A percentile compares a stretch with the other conserved stretches of the same genome.
Evolutionary conservation across 2,888 invertebrate species (phyloP).

Genomic region (Ectobius pallidus): DNA sequence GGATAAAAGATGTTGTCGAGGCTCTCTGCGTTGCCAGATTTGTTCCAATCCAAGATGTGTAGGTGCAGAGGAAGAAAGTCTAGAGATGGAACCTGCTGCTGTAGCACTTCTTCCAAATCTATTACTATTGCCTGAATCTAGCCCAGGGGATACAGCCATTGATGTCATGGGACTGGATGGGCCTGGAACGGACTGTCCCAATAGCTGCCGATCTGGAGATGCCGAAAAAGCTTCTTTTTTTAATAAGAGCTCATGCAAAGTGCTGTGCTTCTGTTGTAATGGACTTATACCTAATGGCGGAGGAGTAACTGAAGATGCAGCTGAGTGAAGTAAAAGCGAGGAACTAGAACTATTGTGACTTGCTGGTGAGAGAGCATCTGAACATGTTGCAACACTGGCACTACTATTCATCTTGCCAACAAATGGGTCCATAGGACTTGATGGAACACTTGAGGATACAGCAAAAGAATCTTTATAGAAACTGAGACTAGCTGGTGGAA

Average conservation of each 20-base stretch:
- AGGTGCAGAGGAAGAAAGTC: slow-evolving; percentile 86
- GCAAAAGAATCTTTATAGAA: slow-evolving; percentile 51
- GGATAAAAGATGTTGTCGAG: slow-evolving; percentile 82
- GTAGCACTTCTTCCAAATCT: slow-evolving; percentile 23
- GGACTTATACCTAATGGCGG: slow-evolving; percentile 50
- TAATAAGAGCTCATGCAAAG: slow-evolving; percentile 71
- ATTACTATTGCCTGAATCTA: slow-evolving; percentile 37
- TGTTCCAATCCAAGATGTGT: slow-evolving; percentile 81
- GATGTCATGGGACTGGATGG: slow-evolving; percentile 59
- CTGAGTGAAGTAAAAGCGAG: slow-evolving; percentile 55
- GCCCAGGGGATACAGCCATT: slow-evolving; percentile 32
- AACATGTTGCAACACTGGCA: slow-evolving; percentile 42
- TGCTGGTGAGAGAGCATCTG: slow-evolving; percentile 67
- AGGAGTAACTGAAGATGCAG: slow-evolving; percentile 51
- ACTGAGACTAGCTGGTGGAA: slow-evolving; percentile 49
- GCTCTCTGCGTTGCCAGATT: slow-evolving; percentile 87
- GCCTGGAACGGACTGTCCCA: slow-evolving; percentile 71
- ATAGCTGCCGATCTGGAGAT: slow-evolving; percentile 61
- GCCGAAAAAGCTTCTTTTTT: slow-evolving; percentile 65
- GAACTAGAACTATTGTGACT: slow-evolving; percentile 69
- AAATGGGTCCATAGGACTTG: slow-evolving; percentile 58
- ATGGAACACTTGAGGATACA: slow-evolving; percentile 54
- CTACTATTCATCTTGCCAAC: slow-evolving; percentile 35
- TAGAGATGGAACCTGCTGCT: slow-evolving; percentile 57
- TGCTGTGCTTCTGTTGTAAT: slow-evolving; percentile 54